Base-by-base conservation (phyloP, 92 coral and sea anemone species). In the Phenganax marumi region DNA sequence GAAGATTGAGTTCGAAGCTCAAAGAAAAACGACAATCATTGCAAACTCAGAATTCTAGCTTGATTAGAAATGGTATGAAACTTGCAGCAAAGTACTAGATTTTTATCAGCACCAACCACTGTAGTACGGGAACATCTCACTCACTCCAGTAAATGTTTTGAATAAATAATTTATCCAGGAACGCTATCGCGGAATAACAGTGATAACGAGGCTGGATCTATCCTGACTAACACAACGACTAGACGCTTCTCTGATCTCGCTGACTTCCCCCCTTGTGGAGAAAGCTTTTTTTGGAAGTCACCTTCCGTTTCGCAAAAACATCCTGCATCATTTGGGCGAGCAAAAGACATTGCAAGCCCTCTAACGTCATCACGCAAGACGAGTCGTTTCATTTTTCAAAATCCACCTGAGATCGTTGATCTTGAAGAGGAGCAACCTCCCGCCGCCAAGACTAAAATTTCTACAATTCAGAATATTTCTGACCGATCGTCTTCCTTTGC, bases 181-280 rank as follows among this genome's bases (percentile, higher is more conserved):
- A 58, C 46, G 64, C 23, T 77, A 50, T 33, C 24, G 48, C 68
- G 57, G 46, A 77, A 58, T 25, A 22, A 3, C 4, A 2, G 6
- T 21, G 26, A 11, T 17, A n/a, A 14, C 14, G 18, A 8, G 17
- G 24, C 50, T 54, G 0, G 68, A 54, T 19, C 68, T 12, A 56
- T 50, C 33, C 49, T 12, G 26, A 50, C 6, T 33, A 12, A 3
- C 9, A 16, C 82, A 53, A 58, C 82, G 21, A 19, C 52, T 17
- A 48, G 71, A 2, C 82, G 33, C 49, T 7, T 17, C 61, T 61
- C 71, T 17, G 82, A 77, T 21, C 21, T 18, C 82, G 39, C 8
- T 56, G 12, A 18, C 11, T 21, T 77, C 23, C 71, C 82, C 8
- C 70, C 51, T 16, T 77, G 82, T 48, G 82, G 82, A 6, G 82